Evolutionary conservation across 2,113 vertebrate genomes (phyloP).

Genomic region (Thermophis baileyi): DNA sequence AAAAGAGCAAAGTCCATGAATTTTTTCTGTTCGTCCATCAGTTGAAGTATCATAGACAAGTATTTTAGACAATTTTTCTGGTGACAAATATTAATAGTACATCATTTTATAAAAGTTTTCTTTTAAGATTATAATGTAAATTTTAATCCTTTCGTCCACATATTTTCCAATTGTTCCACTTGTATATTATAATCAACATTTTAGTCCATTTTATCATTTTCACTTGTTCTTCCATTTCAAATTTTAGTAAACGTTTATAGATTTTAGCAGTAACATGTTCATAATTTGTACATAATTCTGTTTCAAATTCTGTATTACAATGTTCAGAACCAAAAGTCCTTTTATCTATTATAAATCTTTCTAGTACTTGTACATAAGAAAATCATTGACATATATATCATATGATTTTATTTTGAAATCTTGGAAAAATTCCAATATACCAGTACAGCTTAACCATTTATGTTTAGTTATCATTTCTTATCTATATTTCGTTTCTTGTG

Average conservation of each 20-base stretch:
- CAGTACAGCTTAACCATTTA: not conserved
- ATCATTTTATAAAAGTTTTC: not conserved
- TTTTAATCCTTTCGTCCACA: no score
- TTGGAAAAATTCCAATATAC: not conserved
- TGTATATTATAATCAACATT: no score
- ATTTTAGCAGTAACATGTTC: no score
- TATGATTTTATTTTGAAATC: not conserved
- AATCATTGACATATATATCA: no score
- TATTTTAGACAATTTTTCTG: not conserved
- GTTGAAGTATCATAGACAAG: not conserved
- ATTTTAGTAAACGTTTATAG: no score
- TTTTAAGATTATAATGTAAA: not conserved
- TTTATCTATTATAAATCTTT: not conserved
- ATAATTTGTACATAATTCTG: not conserved
- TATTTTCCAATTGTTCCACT: not conserved
- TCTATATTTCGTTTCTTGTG: not conserved
- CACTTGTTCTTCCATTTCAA: no score
- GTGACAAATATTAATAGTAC: not conserved
- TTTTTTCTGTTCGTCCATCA: not conserved
- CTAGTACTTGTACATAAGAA: not conserved
- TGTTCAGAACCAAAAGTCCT: not conserved
- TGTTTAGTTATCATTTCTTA: not conserved
- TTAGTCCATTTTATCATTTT: no score
- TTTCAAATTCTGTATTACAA: not conserved
- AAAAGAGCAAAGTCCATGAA: not conserved